Evolutionary conservation across 2,888 invertebrate genomes (phyloP), one percentile per base, ranked within the genome.

Genomic region (Andrena camellia): DNA sequence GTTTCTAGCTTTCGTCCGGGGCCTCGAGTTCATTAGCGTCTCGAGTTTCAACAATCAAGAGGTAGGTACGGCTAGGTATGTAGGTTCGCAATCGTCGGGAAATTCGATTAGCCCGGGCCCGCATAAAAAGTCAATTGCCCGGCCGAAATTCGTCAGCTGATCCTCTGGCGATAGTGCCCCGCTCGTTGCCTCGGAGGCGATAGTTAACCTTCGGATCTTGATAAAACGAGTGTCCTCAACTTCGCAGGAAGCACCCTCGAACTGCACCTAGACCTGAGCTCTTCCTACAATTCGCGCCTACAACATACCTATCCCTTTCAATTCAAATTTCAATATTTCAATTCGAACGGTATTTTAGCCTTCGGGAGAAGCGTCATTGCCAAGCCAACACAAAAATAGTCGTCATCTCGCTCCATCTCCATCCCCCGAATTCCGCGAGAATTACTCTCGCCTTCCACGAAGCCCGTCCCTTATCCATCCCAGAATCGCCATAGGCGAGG

Each of bases 401-500:
- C 67, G 23, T 50, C 17, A 29, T 57, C 74, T 20, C 29, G 23
- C 35, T 7, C n/a, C 26, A n/a, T 17, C 66, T 42, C 17, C 6
- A 2, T 52, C 29, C 26, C 77, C 52, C 63, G 52, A 77, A 81
- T 70, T 71, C 73, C 33, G 42, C 70, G 26, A 26, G 71, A 83
- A 54, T 52, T 63, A 33, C 52, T 62, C 54, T 52, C 62, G 59
- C n/a, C 42, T 77, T 78, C 68, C 75, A 33, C 31, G 78, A 77
- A 73, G 52, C 33, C 33, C 10, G 48, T 23, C 35, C 62, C 68
- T 81, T 77, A 76, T 87, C 80, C 63, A 73, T 64, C 70, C 60
- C 20, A 23, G 79, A 85, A 81, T 87, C 80, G 81, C 73, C 82
- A 78, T 75, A 62, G 78, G 59, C 70, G 78, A 74, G 85, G 69